Evolutionary conservation across 2,113 vertebrate species (phyloP), one percentile per base, ranked within the genome.

Genomic region (Pedionomus torquatus): DNA sequence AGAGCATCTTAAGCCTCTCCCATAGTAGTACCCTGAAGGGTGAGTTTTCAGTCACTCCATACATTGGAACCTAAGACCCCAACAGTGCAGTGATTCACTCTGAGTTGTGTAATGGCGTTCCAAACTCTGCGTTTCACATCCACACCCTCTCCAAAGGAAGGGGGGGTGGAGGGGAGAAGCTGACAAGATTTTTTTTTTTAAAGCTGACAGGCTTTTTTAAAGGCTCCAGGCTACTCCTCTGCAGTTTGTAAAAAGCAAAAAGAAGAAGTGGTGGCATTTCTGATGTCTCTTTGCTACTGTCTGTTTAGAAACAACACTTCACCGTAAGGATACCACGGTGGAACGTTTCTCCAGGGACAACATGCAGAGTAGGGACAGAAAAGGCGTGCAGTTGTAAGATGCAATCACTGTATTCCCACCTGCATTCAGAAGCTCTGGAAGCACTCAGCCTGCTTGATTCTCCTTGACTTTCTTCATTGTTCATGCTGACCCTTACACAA

Each of bases 101-200:
- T 7, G 51, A 70, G 8, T 52, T 93, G 83, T 66, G 72, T 44
- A 83, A 95, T 28, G 13, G 49, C 65, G 94, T 93, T 80, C 88
- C 92, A 92, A 49, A 72, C 71, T 90, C 90, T 24, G 66, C 58
- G 63, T 86, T 96, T 96, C 76, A 89, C 46, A 83, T 74, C 55
- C 86, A 81, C 83, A 70, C 89, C 89, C 93, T 89, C 51, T 89
- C 64, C 80, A 92, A 74, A 77, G 71, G 28, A 52, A 65, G 8
- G 6, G 7, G 43, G 5, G 2, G n/a, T n/a, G n/a, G n/a, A n/a
- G n/a, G 9, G 12, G 39, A 52, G 44, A 69, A 72, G 71, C 79
- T 90, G 88, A 92, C 31, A 17, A 41, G 41, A 11, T 41, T 41
- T 41, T 41, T 41, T 41, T 41, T 41, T 41, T 41, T 11, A 41